Conservation (phyloP, 1,140 invertebrate genomes). For the Bombus breviceps region DNA sequence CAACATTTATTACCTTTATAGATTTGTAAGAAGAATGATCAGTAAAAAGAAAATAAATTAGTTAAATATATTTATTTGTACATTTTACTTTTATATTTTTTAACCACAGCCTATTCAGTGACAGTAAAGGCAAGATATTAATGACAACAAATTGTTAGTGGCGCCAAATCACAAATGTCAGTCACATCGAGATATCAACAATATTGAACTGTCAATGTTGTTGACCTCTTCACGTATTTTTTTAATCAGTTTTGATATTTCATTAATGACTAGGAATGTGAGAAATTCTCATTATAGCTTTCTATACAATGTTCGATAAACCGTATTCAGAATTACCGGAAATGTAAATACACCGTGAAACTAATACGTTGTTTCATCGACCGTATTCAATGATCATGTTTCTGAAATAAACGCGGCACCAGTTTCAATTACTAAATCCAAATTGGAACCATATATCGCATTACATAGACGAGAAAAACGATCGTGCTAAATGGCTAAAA, state of each 20-base stretch:
- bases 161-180: neutral
- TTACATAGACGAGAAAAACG: neutral
- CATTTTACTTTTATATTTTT: no score
- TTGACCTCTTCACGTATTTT: neutral
- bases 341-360: slow-evolving; percentile 6
- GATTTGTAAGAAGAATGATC: neutral
- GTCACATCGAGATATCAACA: no score
- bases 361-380: slow-evolving; percentile 2
- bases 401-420: neutral
- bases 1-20: no score
- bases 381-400: slow-evolving; percentile 4
- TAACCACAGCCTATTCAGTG: neutral
- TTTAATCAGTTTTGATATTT: neutral
- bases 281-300: neutral
- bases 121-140: neutral
- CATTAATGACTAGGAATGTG: neutral
- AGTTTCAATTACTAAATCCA: neutral
- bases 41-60: neutral
- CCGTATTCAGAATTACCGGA: neutral
- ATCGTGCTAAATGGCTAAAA: no score
- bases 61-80: neutral
- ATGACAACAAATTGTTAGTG: neutral
- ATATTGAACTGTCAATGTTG: no score
- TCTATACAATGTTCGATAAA: no score
- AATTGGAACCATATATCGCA: neutral